phyloP scores from a whole-genome alignment of 2,113 vertebrate genomes.

The Murina feae region DNA sequence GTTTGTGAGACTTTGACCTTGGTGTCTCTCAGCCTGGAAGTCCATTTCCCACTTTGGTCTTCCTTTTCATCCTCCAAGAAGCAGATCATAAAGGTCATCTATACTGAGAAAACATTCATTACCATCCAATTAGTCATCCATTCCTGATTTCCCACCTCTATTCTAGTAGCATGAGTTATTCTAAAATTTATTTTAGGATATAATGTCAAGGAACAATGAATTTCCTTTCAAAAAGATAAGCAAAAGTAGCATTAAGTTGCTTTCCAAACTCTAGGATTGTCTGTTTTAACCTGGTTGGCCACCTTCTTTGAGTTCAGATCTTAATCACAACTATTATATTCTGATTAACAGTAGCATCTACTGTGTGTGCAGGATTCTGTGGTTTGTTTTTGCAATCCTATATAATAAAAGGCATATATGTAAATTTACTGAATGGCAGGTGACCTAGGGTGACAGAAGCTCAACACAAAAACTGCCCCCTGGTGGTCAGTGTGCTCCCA shows the following conservation, averaged over 20 bases:
- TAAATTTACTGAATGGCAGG: too few species aligned
- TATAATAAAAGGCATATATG: too few species aligned
- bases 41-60: not conserved
- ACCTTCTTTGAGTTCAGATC: not conserved
- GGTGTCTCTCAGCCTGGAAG: not conserved
- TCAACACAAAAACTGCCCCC: too few species aligned
- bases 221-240: not conserved
- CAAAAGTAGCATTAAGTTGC: not conserved
- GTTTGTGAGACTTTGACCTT: not conserved
- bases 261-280: not conserved
- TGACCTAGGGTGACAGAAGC: too few species aligned
- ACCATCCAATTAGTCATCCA: not conserved
- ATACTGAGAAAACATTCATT: not conserved
- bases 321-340: not conserved
- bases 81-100: not conserved
- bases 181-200: not conserved
- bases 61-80: not conserved
- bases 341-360: not conserved
- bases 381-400: not conserved
- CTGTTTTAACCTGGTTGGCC: not conserved
- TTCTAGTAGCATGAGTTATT: not conserved
- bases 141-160: not conserved
- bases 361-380: not conserved
- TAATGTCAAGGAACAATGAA: not conserved
- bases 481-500: too few species aligned